Evolutionary conservation across 2,888 invertebrate genomes (phyloP), one percentile per base, ranked within the genome.

Genomic region (Eupithecia subumbrata): DNA sequence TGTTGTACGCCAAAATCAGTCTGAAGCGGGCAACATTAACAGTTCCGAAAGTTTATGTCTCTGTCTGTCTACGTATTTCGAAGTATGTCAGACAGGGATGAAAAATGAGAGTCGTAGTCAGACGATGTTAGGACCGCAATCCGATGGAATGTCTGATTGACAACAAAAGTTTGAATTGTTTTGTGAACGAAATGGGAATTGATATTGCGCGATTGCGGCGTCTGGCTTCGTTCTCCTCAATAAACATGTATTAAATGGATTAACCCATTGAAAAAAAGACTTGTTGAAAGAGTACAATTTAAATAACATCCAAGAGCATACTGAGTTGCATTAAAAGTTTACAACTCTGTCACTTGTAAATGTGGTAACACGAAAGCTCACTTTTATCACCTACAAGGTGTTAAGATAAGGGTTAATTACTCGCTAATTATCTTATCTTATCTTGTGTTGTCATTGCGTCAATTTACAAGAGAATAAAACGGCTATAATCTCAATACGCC

Each of bases 1-100:
- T 92, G 90, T 89, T 90, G 90, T 87, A 91, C 87, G 89, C 89
- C 91, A 90, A 91, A 92, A 93, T 93, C 93, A 86, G 89, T 90
- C 88, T 86, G 89, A 88, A 92, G 90, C 90, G n/a, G 43, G 68
- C 68, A 68, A 68, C 68, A 68, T 68, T 68, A 68, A 43, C 43
- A 40, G 68, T 68, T 25, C 68, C 22, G 16, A 68, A 68, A 25
- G 18, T 4, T 43, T 40, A 40, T 43, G 22, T 68, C 68, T 68
- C 68, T 68, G 68, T 68, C 68, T 68, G 25, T 14, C 43, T 68
- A 25, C 43, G 43, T 22, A 14, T 43, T 16, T 68, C 22, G 22
- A 8, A 22, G 22, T n/a, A 14, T 68, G 68, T 43, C 22, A 68
- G 43, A 68, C 37, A 40, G 8, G 43, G 43, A 68, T 45, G 40